Conservation (phyloP, 2,113 vertebrate genomes). For the human (Homo sapiens) region GRCh38 chr9:28185501-28186000, state of each 20-base stretch:
- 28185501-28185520: not conserved
- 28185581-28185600: not conserved
- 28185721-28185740: not conserved
- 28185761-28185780: not conserved
- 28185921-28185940: not conserved
- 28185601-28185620: not conserved
- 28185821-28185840: not conserved
- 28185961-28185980: not conserved
- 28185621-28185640: not conserved
- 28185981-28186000: not conserved
- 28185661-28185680: not conserved
- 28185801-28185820: not conserved
- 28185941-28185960: not conserved
- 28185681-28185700: not conserved
- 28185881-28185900: not conserved
- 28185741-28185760: not conserved
- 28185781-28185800: not conserved
- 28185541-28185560: not conserved
- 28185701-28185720: not conserved
- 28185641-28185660: not conserved
- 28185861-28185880: not conserved
- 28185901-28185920: not conserved
- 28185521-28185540: not conserved
- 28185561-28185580: not conserved
- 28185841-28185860: not conserved